Base-by-base conservation (phyloP, 2,797 vertebrate genomes). In the Rhinatrema bivittatum region DNA sequence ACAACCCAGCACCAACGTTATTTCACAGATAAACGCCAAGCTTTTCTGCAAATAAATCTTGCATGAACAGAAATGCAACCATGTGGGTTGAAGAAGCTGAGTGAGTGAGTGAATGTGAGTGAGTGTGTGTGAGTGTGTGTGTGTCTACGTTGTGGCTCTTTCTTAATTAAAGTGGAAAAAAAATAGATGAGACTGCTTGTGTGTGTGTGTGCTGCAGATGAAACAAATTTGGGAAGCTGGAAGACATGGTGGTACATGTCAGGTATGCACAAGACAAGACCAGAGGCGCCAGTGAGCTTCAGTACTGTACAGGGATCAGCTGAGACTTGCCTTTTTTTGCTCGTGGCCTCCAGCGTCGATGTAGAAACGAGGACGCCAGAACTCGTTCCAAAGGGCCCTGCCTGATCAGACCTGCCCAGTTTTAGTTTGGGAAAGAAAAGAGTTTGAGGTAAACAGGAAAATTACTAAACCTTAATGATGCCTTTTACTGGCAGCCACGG, bases 241-340 rank as follows among this genome's bases (percentile, higher is more conserved):
- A 74, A 74, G 90, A 87, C 96, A 79, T 91, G 96, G 94, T 84
- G 65, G 76, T 88, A 93, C 96, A 83, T 92, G 94, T 82, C 83
- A 91, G 87, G 88, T 89, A 93, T 95, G 92, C 89, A 74, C 73
- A 79, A 88, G 90, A 92, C 96, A 97, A 94, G 96, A 97, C 93
- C 90, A 89, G 93, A 97, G 94, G 94, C 92, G 94, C 96, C 93
- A 85, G 72, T 74, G 56, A 63, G 76, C 87, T 91, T 87, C 86
- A 87, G 89, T 86, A 84, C 87, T 76, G 87, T 82, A 84, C 56
- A 69, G 73, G 67, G 82, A 76, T 84, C 76, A 78, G 94, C 93
- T 88, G 75, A 82, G 87, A 92, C 94, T 89, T 91, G 94, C 79
- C 84, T 88, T 68, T 71, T 81, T n/a, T n/a, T n/a, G 88, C 83